These are phyloP conservation scores for Malurus alboscapulatus DNA, from an alignment of 2,113 vertebrate genomes.

Conservation along the genomic window DNA sequence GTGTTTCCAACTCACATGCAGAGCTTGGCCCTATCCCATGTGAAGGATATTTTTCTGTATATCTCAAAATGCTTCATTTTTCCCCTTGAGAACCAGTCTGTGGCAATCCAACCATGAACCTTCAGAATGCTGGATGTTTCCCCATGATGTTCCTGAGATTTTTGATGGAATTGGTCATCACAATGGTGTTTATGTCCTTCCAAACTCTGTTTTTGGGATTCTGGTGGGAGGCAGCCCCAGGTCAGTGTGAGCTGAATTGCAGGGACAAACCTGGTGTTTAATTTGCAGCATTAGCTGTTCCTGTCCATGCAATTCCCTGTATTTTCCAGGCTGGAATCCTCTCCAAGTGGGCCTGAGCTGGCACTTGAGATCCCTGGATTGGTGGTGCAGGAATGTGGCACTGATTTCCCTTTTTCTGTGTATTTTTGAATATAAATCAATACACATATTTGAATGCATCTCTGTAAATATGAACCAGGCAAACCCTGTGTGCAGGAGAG, in stretches of 20 bases:
- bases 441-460: not conserved
- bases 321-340: not conserved
- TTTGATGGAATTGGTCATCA: accelerated
- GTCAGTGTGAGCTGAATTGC: not conserved
- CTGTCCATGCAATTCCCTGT: not conserved
- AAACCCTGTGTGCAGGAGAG: accelerated
- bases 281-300: not conserved
- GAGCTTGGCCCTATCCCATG: accelerated
- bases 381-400: not conserved
- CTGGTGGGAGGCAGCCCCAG: not conserved
- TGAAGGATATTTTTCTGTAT: not conserved
- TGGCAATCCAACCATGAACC: not conserved
- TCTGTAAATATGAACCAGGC: not conserved
- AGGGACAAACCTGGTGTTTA: not conserved
- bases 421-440: not conserved
- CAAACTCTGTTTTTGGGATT: not conserved
- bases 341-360: not conserved
- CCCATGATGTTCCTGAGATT: accelerated
- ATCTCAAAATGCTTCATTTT: not conserved
- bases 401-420: accelerated
- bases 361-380: not conserved
- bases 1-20: accelerated
- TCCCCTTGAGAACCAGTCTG: not conserved
- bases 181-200: not conserved
- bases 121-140: not conserved